These are phyloP conservation scores for Matsumurasca onukii DNA, from an alignment of 1,140 invertebrate species.

Conservation along the genomic window DNA sequence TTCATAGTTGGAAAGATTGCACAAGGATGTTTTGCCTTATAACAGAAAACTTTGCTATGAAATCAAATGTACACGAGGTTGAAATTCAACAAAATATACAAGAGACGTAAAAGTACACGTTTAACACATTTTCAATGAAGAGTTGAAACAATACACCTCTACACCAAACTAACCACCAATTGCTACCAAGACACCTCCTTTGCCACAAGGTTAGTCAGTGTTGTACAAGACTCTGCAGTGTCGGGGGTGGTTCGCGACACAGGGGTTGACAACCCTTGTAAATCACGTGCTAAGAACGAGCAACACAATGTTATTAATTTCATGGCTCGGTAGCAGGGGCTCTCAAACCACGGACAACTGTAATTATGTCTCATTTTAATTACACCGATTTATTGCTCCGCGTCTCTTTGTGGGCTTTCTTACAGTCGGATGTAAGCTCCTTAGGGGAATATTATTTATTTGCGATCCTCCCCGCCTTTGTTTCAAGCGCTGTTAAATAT, in stretches of 20 bases:
- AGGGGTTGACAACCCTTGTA: constrained; percentile 17
- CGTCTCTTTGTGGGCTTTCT: neutral
- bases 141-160: too few species aligned
- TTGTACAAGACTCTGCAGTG: too few species aligned
- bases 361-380: constrained; percentile 17
- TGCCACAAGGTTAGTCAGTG: too few species aligned
- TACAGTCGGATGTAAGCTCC: constrained; percentile 6
- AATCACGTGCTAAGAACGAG: constrained; percentile 14
- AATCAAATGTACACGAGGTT: too few species aligned
- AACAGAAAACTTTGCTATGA: too few species aligned
- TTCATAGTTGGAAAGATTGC: too few species aligned
- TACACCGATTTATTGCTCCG: constrained; percentile 12
- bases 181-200: too few species aligned
- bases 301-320: constrained; percentile 11
- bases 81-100: too few species aligned
- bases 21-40: too few species aligned
- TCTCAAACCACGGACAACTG: neutral
- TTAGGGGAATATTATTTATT: constrained; percentile 18
- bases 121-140: too few species aligned
- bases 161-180: too few species aligned
- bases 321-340: constrained; percentile 11
- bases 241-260: neutral
- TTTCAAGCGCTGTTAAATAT: constrained; percentile 16
- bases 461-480: constrained; percentile 13
- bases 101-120: too few species aligned